phyloP scores from a whole-genome alignment of 2,113 vertebrate species.

The Lonchura striata region DNA sequence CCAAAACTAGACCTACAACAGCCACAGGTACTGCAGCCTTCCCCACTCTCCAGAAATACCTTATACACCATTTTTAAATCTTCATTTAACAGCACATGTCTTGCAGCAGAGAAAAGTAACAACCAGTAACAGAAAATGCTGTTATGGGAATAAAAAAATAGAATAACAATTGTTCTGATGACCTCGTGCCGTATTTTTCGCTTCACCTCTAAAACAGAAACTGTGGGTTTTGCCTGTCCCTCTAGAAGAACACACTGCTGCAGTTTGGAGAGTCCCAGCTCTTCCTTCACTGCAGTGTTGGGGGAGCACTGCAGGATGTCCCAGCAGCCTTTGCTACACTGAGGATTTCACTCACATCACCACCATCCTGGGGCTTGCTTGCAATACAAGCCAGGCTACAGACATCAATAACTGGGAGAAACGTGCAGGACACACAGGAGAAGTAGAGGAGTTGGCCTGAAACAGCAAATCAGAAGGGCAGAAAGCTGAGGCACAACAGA shows the following conservation, averaged over 20 bases:
- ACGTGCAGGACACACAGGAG: background rate
- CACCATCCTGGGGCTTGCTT: accelerated
- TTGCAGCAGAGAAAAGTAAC: background rate
- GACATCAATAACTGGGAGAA: background rate
- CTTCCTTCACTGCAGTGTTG: accelerated
- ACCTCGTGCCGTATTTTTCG: background rate
- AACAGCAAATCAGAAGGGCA: background rate
- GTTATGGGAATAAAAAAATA: background rate
- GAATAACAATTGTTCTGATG: background rate
- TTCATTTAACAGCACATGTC: background rate
- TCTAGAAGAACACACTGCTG: background rate
- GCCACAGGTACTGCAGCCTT: background rate
- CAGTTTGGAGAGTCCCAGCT: background rate
- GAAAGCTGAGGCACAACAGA: background rate
- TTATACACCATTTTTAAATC: background rate
- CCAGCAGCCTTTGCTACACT: background rate
- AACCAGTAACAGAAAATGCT: background rate
- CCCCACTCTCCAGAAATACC: background rate
- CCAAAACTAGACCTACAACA: background rate
- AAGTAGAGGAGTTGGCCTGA: background rate
- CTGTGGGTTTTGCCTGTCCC: background rate
- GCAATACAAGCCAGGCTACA: accelerated
- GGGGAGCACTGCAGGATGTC: background rate
- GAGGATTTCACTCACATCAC: background rate
- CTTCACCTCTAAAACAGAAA: background rate